A percentile compares a stretch with the other conserved stretches of the same genome.
Conservation (phyloP, 2,888 invertebrate species). For the Microctonus hyperodae region DNA sequence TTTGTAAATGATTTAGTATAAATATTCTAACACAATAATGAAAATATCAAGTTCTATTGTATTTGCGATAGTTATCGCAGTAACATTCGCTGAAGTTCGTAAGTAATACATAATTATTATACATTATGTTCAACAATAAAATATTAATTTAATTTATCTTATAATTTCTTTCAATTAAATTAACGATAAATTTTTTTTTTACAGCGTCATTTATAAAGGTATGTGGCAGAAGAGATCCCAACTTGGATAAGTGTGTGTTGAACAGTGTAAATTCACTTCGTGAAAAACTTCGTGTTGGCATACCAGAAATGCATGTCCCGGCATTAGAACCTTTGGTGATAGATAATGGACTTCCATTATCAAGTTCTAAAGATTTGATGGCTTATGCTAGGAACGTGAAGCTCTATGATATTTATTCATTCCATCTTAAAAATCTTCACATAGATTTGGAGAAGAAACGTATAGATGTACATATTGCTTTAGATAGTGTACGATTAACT, state of each 20-base stretch:
- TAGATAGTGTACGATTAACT: conserved; percentile 40
- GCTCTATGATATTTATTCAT: conserved; percentile 45
- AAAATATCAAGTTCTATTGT: conserved; percentile 9
- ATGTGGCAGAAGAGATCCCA: conserved; percentile 53
- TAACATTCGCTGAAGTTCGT: conserved; percentile 47
- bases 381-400: conserved; percentile 46
- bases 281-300: conserved; percentile 45
- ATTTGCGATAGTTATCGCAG: conserved; percentile 26
- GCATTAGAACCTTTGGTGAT: conserved; percentile 51
- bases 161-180: neutral
- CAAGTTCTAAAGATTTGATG: conserved; percentile 45
- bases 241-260: conserved; percentile 49
- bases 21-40: conserved; percentile 13
- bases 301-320: conserved; percentile 54
- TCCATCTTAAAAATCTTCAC: conserved; percentile 36
- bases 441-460: conserved; percentile 41
- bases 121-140: too few species aligned
- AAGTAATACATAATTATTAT: conserved; percentile 42
- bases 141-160: conserved; percentile 2
- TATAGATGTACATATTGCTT: conserved; percentile 36
- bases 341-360: conserved; percentile 41
- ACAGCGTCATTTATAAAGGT: conserved; percentile 53
- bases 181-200: too few species aligned
- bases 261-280: conserved; percentile 44
- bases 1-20: neutral